Percentiles rank a stretch among this genome's conserved stretches.
Conservation (phyloP, 2,113 vertebrate genomes). For the Rousettus leschenaultii region DNA sequence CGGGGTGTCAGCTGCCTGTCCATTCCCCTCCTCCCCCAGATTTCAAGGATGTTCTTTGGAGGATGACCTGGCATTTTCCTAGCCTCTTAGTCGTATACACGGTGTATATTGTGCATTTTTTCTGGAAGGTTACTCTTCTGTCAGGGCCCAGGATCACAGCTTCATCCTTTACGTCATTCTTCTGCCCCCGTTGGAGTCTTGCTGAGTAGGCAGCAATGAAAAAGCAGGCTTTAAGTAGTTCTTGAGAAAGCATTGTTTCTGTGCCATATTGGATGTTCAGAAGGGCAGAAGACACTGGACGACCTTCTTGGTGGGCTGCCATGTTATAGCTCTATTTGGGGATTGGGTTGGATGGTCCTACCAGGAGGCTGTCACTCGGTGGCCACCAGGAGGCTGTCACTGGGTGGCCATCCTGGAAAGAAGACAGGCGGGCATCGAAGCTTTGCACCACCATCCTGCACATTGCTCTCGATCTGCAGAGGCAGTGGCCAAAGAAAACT, state of each 20-base stretch:
- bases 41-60: not conserved
- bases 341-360: not conserved
- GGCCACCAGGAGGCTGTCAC: not conserved
- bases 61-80: not conserved
- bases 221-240: not conserved
- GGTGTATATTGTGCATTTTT: not conserved
- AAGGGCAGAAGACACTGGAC: not conserved
- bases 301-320: not conserved
- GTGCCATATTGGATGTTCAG: not conserved
- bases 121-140: not conserved
- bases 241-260: not conserved
- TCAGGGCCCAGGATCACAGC: not conserved
- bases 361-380: not conserved
- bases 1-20: not conserved
- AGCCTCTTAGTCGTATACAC: not conserved
- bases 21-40: not conserved
- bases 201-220: not conserved
- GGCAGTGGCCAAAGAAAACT: not conserved
- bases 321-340: not conserved
- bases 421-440: rapidly evolving
- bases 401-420: not conserved
- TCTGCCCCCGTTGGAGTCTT: not conserved
- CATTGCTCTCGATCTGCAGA: not conserved
- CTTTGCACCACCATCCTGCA: rapidly evolving
- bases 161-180: not conserved